Conservation (phyloP, 1,140 invertebrate genomes). For the Caenorhabditis tropicalis region DNA sequence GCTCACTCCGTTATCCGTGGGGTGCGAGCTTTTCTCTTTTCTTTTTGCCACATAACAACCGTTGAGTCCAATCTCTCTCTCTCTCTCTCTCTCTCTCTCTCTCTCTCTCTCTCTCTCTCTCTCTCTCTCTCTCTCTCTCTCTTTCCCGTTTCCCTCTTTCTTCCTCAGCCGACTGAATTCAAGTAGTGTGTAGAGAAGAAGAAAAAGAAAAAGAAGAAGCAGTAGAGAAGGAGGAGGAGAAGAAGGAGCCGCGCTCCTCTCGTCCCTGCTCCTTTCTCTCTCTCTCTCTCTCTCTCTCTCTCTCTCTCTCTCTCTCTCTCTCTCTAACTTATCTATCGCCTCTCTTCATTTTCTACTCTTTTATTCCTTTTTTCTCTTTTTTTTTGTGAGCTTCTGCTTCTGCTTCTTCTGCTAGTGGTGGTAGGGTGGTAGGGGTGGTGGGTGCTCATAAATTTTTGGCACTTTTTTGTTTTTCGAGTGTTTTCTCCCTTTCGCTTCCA, state of each 20-base stretch:
- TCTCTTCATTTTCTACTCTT: neutral
- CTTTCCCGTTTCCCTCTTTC: neutral
- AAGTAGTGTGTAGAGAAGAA: neutral
- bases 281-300: neutral
- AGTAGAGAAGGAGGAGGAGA: neutral
- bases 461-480: conserved; percentile 34
- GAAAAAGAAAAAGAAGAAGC: neutral
- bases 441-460: conserved; percentile 29
- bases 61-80: neutral
- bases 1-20: conserved; percentile 16
- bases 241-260: conserved; percentile 44
- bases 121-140: neutral
- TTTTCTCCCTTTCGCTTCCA: conserved; percentile 10
- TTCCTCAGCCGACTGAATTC: neutral
- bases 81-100: neutral
- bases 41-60: neutral
- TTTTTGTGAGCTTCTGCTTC: neutral
- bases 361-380: neutral
- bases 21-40: neutral
- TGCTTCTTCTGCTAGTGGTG: conserved; percentile 6
- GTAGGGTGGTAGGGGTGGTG: neutral
- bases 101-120: neutral
- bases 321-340: neutral
- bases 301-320: neutral
- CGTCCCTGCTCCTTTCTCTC: neutral